Evolutionary conservation across 30 jellyfish, hydroid and myxozoan species (phyloP).

Genomic region (Morbakka virulenta): DNA sequence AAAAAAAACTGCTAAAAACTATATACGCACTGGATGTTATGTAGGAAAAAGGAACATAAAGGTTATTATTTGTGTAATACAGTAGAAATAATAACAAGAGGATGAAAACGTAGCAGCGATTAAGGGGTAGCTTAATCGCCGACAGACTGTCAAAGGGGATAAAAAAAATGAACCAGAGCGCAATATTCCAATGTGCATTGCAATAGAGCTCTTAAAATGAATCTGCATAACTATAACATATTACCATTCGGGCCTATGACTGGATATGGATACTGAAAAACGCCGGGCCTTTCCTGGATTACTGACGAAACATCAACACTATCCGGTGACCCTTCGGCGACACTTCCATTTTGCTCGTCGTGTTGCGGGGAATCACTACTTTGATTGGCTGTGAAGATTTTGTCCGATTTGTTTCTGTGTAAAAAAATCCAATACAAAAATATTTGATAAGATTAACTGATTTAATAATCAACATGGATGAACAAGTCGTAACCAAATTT

Average conservation of each 20-base stretch:
- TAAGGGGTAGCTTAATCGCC: too few species aligned
- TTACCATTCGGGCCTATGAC: slow-evolving; percentile 2
- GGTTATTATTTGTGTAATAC: too few species aligned
- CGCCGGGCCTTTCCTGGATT: slow-evolving; percentile 96
- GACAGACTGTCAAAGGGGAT: too few species aligned
- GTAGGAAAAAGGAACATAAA: too few species aligned
- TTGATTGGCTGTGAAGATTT: slow-evolving; percentile 8
- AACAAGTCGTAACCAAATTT: too few species aligned
- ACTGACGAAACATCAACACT: slow-evolving; percentile 70
- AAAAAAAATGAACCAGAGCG: background rate
- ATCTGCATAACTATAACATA: too few species aligned
- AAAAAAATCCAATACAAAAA: background rate
- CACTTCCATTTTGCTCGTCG: slow-evolving; percentile 29
- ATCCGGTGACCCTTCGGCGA: slow-evolving; percentile 53
- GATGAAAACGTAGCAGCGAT: too few species aligned
- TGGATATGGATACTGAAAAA: slow-evolving; percentile 58
- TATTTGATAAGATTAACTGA: background rate
- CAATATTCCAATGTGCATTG: background rate
- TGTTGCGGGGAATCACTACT: slow-evolving; percentile 18
- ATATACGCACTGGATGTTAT: too few species aligned
- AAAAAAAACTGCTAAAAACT: too few species aligned
- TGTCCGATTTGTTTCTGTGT: slow-evolving; percentile 46
- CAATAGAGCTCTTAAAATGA: too few species aligned
- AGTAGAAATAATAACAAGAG: too few species aligned
- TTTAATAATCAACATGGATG: too few species aligned